Evolutionary conservation across 2,113 vertebrate genomes (phyloP).

Genomic region (Xerus inauris): DNA sequence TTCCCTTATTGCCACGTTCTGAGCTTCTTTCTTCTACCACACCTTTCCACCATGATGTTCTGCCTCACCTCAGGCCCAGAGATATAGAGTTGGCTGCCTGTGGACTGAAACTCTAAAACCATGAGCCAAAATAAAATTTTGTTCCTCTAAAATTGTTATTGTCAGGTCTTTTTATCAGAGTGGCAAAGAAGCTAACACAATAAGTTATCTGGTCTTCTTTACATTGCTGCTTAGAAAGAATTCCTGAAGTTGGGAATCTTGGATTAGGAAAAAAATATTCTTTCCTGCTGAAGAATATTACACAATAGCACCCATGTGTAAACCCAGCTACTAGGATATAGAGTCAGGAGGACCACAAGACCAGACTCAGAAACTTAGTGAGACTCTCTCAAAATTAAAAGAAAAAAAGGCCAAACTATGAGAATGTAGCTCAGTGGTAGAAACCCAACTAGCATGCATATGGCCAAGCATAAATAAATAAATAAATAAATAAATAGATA

Average conservation of each 20-base stretch:
- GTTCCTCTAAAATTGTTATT: too few species aligned
- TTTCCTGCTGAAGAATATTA: neutral
- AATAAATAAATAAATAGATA: too few species aligned
- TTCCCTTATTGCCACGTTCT: too few species aligned
- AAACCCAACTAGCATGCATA: too few species aligned
- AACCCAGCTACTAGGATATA: neutral
- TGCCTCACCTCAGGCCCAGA: too few species aligned
- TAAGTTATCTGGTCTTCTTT: neutral
- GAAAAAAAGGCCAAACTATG: neutral
- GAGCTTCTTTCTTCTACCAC: too few species aligned
- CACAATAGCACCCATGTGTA: neutral
- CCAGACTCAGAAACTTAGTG: neutral
- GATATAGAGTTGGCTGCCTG: too few species aligned
- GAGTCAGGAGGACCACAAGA: neutral
- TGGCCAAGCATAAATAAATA: neutral
- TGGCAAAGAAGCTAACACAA: too few species aligned
- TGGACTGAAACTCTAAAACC: too few species aligned
- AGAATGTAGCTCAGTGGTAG: neutral
- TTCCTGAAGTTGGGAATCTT: neutral
- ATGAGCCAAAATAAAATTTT: too few species aligned
- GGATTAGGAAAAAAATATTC: neutral
- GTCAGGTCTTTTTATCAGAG: too few species aligned
- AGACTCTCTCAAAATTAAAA: neutral
- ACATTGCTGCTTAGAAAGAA: neutral
- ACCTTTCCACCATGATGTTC: too few species aligned